phyloP scores from a whole-genome alignment of 2,113 vertebrate species.

The Cyanoderma ruficeps region DNA sequence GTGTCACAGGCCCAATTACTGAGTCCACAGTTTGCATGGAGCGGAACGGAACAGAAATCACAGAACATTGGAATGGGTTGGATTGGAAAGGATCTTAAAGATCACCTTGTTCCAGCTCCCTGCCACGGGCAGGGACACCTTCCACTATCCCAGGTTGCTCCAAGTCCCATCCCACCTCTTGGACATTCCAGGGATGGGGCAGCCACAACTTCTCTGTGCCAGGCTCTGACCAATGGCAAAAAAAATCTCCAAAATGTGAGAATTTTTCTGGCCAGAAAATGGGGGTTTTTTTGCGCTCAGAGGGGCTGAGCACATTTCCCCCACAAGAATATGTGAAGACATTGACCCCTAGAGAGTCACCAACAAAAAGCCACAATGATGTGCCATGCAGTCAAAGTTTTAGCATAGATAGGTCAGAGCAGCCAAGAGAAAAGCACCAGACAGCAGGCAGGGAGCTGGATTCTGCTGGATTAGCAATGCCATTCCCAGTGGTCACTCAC shows the following conservation, averaged over 20 bases:
- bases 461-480: background rate
- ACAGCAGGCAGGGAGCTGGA: background rate
- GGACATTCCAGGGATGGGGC: background rate
- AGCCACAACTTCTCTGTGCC: background rate
- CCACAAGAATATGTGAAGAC: background rate
- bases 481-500: slow-evolving; percentile 62
- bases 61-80: background rate
- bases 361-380: background rate
- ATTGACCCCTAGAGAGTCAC: background rate
- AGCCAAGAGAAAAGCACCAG: background rate
- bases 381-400: background rate
- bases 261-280: background rate
- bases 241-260: background rate
- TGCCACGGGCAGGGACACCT: background rate
- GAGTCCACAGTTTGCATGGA: background rate
- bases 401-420: background rate
- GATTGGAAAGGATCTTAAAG: background rate
- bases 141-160: rapidly evolving
- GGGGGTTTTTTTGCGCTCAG: background rate
- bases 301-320: background rate
- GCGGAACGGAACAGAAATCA: background rate
- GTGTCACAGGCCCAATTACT: background rate
- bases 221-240: background rate
- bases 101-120: rapidly evolving
- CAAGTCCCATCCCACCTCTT: rapidly evolving